These are phyloP conservation scores for Lasioglossum marginatum DNA, from an alignment of 2,888 invertebrate species.

Conservation along the genomic window DNA sequence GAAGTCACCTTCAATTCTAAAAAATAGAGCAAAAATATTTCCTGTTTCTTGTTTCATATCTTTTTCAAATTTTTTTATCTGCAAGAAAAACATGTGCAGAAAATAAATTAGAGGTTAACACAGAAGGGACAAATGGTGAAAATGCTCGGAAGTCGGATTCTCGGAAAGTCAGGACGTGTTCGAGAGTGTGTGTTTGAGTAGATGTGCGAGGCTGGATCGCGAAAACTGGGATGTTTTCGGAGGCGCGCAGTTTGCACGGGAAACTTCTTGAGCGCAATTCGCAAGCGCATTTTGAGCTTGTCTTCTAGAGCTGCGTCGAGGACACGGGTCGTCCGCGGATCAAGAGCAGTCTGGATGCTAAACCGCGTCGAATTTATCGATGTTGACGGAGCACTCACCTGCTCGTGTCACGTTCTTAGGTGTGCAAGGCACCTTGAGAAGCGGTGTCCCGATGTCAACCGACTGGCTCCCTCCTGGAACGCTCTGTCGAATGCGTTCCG, in stretches of 20 bases:
- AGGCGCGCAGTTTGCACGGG: neutral
- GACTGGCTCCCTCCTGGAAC: neutral
- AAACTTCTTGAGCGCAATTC: conserved; percentile 6
- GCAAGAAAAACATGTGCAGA: neutral
- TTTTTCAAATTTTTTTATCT: neutral
- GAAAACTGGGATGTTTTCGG: neutral
- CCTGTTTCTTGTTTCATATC: no score
- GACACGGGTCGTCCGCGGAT: conserved; percentile 56
- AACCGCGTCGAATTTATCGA: conserved; percentile 64
- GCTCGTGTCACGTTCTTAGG: conserved; percentile 66
- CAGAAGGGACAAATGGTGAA: neutral
- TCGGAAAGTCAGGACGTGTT: neutral
- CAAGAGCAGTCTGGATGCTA: conserved; percentile 53
- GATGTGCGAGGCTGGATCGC: neutral
- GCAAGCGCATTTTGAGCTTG: conserved; percentile 3
- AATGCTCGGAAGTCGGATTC: neutral
- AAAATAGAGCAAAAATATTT: no score
- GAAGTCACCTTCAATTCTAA: no score
- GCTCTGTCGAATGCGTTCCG: conserved; percentile 8
- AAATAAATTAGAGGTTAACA: neutral
- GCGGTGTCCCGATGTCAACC: conserved; percentile 39
- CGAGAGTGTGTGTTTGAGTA: neutral
- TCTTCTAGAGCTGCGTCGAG: conserved; percentile 19
- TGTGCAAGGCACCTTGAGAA: conserved; percentile 50
- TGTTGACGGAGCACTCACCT: conserved; percentile 75